Evolutionary conservation across 1,140 invertebrate genomes (phyloP).

Genomic region (Spodoptera litura): DNA sequence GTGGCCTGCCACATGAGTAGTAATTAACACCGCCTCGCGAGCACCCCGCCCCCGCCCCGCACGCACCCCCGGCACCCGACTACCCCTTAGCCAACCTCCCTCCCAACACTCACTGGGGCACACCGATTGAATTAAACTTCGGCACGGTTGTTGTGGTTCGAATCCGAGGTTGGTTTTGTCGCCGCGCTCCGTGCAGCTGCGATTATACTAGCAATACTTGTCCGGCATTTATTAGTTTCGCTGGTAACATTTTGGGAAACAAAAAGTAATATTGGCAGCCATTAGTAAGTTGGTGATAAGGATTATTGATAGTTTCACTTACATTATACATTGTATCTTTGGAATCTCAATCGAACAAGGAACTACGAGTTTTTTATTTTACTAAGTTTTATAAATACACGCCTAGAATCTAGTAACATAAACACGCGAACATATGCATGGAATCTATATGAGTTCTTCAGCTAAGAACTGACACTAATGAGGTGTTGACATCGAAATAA

Average conservation of each 20-base stretch:
- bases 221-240: conserved; percentile 80
- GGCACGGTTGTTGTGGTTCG: conserved; percentile 80
- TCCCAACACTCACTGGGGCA: conserved; percentile 64
- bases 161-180: conserved; percentile 81
- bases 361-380: no score
- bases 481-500: conserved; percentile 16
- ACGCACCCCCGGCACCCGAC: conserved; percentile 35
- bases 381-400: no score
- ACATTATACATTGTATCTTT: no score
- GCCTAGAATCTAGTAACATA: no score
- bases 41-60: conserved; percentile 49
- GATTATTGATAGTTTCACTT: conserved; percentile 3
- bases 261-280: conserved; percentile 54
- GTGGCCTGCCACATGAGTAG: conserved; percentile 78
- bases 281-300: conserved; percentile 12
- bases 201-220: conserved; percentile 82
- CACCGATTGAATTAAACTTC: conserved; percentile 84
- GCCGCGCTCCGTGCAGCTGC: conserved; percentile 79
- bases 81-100: conserved; percentile 46
- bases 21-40: conserved; percentile 79
- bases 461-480: neutral
- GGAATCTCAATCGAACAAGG: no score
- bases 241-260: conserved; percentile 58
- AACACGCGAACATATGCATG: no score
- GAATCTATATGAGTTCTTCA: neutral